A percentile compares a stretch with the other conserved stretches of the same genome.
Evolutionary conservation across 35 echinoderm and acorn worm genomes (phyloP).

Genomic region (Apostichopus japonicus): DNA sequence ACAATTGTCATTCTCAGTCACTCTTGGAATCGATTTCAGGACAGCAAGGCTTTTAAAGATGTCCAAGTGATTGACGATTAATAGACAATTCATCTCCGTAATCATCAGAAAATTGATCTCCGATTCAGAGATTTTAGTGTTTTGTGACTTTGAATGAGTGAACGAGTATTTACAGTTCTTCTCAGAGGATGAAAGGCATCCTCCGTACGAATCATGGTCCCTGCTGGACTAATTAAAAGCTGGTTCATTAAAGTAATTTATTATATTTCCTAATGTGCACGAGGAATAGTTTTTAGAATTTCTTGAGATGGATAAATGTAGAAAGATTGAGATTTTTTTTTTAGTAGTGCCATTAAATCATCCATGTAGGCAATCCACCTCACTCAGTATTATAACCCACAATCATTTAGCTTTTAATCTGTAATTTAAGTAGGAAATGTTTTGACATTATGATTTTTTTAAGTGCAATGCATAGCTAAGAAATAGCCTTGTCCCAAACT

Average conservation of each 20-base stretch:
- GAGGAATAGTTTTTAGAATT: not conserved
- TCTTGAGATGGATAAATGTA: conserved; percentile 1
- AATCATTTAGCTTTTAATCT: not conserved
- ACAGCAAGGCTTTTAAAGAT: no score
- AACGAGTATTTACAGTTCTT: not conserved
- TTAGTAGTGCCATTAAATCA: not conserved
- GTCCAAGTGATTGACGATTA: no score
- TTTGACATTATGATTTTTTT: not conserved
- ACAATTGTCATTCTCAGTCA: no score
- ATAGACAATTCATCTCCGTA: no score
- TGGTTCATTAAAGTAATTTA: not conserved
- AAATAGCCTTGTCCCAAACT: not conserved
- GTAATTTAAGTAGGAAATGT: not conserved
- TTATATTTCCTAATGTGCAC: not conserved
- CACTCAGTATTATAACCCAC: not conserved
- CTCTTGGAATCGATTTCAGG: no score
- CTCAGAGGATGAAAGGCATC: not conserved
- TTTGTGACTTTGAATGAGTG: not conserved
- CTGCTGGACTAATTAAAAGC: not conserved
- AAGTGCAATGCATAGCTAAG: conserved; percentile 1
- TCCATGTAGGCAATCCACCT: not conserved
- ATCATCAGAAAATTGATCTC: no score
- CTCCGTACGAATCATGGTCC: not conserved
- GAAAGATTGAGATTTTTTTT: not conserved
- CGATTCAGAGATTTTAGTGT: not conserved